Percentiles rank a stretch among this genome's conserved stretches.
phyloP scores from a whole-genome alignment of 2,888 invertebrate species.

The Polydrusus cervinus region DNA sequence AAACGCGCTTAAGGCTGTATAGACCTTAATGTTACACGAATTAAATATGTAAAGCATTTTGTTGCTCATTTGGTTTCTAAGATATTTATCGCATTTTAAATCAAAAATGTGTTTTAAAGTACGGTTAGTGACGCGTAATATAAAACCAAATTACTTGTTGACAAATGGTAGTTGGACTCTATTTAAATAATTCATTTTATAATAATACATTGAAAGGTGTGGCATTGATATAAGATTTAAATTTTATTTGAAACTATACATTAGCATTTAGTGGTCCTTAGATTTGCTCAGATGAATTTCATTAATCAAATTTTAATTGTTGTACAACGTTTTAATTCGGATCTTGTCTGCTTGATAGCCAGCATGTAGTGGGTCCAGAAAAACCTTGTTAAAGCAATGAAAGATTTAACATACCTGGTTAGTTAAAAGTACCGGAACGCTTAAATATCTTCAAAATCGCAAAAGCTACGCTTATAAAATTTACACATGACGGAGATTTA shows the following conservation, averaged over 20 bases:
- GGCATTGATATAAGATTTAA: conserved; percentile 34
- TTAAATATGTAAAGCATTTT: conserved; percentile 45
- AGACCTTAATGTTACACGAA: conserved; percentile 36
- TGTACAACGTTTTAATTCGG: not conserved
- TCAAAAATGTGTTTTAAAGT: conserved; percentile 44
- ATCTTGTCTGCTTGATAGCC: not conserved
- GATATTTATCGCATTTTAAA: conserved; percentile 46
- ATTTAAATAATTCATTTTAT: conserved; percentile 41
- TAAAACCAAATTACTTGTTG: conserved; percentile 39
- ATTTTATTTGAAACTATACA: conserved; percentile 26
- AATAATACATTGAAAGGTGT: conserved; percentile 38
- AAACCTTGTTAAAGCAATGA: no score
- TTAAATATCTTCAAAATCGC: no score
- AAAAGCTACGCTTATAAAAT: no score
- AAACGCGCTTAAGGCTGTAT: conserved; percentile 16
- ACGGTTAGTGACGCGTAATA: conserved; percentile 33
- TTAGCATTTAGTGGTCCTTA: conserved; percentile 20
- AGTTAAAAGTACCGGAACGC: no score
- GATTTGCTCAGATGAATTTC: conserved; percentile 16
- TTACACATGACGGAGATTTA: no score
- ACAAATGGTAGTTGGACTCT: conserved; percentile 39
- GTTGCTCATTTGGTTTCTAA: conserved; percentile 40
- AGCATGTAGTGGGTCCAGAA: not conserved
- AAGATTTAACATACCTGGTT: no score
- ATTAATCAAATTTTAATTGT: conserved; percentile 23